Conservation (phyloP, 2,797 vertebrate species). For the Propithecus deckenii region DNA sequence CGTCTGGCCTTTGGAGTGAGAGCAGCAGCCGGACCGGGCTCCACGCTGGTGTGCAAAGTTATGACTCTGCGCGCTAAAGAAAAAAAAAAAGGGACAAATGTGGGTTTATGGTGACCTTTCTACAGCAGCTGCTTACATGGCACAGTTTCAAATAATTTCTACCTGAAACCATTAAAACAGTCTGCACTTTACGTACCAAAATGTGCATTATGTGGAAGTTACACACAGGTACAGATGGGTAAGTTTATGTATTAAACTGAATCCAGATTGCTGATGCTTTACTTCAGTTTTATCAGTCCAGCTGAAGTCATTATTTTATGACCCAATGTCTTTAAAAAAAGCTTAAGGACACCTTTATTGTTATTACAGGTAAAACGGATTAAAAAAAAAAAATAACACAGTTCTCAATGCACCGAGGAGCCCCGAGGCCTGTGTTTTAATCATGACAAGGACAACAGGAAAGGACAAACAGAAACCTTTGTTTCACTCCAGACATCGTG, state of each 20-base stretch:
- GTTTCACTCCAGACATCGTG: accelerated
- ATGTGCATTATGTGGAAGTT: background rate
- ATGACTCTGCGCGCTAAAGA: background rate
- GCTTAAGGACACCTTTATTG: background rate
- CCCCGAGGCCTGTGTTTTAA: background rate
- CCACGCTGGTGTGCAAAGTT: accelerated
- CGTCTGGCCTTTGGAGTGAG: accelerated
- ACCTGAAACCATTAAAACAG: background rate
- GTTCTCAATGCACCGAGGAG: background rate
- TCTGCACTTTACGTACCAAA: background rate
- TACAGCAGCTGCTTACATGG: background rate
- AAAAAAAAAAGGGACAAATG: background rate
- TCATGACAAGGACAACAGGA: accelerated
- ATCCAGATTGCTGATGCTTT: background rate
- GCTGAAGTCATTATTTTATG: background rate
- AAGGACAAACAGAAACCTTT: background rate
- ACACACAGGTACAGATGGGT: background rate
- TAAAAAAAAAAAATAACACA: background rate
- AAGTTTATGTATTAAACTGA: background rate
- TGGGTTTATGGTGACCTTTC: too few relatives aligned
- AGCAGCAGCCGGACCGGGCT: accelerated
- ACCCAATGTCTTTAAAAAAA: background rate
- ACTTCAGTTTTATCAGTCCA: background rate
- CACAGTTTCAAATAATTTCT: background rate
- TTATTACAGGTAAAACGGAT: background rate